Base-by-base conservation (phyloP, 2,113 vertebrate genomes). In the Ardeotis arabs region DNA sequence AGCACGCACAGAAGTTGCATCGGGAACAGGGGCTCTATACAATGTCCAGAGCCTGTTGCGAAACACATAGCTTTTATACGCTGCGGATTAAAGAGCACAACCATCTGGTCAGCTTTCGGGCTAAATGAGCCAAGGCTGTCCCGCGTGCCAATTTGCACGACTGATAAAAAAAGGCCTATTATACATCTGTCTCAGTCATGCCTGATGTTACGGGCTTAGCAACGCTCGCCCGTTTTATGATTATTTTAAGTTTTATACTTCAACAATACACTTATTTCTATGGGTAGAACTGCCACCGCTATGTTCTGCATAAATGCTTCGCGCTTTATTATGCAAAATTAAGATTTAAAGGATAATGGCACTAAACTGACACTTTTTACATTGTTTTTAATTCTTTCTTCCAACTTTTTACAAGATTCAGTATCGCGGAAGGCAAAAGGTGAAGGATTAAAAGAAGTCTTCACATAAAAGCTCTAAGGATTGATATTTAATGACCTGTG, bases 91-190 rank as follows among this genome's bases (percentile, higher is more conserved):
- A 94, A 96, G 91, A 94, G 82, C 86, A 93, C 86, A 95, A 96
- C 92, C 92, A 96, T 93, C 88, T 96, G 95, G 92, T 85, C 89
- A 97, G 96, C 95, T 97, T 97, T 96, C 86, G 94, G 84, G 94
- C 75, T 91, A 78, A 97, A 91, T 79, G 86, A 97, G 79, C 84
- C 93, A 80, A 6, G 27, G 86, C 67, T 58, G 12, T 44, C 77
- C 82, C 74, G 90, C 33, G 37, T 28, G 92, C 80, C 92, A 96
- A 74, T 82, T 33, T 87, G 53, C 69, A 96, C 23, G 10, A 73
- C 5, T 84, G 91, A 93, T 80, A 73, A 91, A 91, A 96, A 92
- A 14, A 80, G 63, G 41, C 20, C 63, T 47, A 68, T 93, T 63
- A 55, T 86, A 60, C 53, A 64, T 70, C 70, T 64, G 84, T 64